phyloP scores from a whole-genome alignment of 2,888 invertebrate genomes.

The Euproctis similis region DNA sequence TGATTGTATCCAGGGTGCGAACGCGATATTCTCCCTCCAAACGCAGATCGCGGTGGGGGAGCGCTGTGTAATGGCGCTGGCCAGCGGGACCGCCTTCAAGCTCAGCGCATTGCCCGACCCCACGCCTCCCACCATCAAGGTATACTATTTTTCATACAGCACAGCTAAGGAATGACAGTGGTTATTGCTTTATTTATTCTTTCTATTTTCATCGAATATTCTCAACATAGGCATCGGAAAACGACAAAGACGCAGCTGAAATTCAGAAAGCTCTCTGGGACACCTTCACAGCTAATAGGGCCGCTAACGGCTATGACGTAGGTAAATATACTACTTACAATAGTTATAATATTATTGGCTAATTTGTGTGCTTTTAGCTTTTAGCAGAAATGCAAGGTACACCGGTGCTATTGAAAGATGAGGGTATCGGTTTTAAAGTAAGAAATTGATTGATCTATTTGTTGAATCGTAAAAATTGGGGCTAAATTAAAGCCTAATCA shows the following conservation, averaged over 20 bases:
- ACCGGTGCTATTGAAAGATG: too few relatives aligned
- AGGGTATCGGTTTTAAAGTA: too few relatives aligned
- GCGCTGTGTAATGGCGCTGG: constrained; percentile 89
- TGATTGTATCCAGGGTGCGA: constrained; percentile 82
- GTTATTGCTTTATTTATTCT: background rate
- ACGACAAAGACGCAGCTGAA: constrained; percentile 61
- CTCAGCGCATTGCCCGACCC: constrained; percentile 84
- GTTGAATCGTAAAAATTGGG: too few relatives aligned
- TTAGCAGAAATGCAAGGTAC: too few relatives aligned
- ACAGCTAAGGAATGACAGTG: too few relatives aligned
- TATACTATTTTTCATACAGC: too few relatives aligned
- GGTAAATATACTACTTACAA: too few relatives aligned
- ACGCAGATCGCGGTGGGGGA: constrained; percentile 90
- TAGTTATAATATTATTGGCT: too few relatives aligned
- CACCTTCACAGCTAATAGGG: constrained; percentile 54
- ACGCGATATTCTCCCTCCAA: constrained; percentile 92
- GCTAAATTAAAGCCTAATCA: too few relatives aligned
- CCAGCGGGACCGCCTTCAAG: constrained; percentile 90
- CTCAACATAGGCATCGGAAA: constrained; percentile 59
- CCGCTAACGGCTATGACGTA: constrained; percentile 56
- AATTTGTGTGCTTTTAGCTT: too few relatives aligned
- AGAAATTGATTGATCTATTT: too few relatives aligned
- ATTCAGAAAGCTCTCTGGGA: constrained; percentile 63
- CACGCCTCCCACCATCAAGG: constrained; percentile 35
- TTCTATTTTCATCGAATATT: constrained; percentile 1